A percentile compares a stretch with the other conserved stretches of the same genome.
These are phyloP conservation scores for Augiades crinisus DNA, from an alignment of 2,888 invertebrate genomes.

Conservation along the genomic window DNA sequence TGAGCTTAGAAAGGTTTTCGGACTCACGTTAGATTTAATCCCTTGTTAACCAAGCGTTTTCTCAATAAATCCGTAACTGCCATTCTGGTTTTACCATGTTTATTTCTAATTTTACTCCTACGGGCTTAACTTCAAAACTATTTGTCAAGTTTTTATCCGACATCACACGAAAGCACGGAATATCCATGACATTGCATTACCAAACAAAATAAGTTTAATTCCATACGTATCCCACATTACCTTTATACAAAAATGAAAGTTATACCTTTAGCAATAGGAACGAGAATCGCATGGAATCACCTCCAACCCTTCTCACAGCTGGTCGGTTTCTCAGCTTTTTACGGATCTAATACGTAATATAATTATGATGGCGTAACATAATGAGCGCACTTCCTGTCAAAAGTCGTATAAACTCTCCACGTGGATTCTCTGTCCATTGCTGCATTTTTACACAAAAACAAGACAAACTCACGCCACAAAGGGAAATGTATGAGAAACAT, in stretches of 20 bases:
- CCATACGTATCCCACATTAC: background rate
- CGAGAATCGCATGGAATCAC: slow-evolving; percentile 11
- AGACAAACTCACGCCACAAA: background rate
- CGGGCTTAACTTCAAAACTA: background rate
- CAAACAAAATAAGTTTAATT: slow-evolving; percentile 8
- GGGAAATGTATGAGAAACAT: slow-evolving; percentile 16
- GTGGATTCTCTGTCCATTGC: slow-evolving; percentile 3
- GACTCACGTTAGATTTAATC: no score
- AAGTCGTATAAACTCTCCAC: slow-evolving; percentile 25
- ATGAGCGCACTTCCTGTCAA: slow-evolving; percentile 36
- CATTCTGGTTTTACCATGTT: no score
- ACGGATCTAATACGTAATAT: slow-evolving; percentile 43
- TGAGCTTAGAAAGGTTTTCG: no score
- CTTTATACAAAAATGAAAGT: slow-evolving; percentile 2
- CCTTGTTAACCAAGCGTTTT: no score
- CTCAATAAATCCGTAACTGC: no score
- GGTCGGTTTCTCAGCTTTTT: slow-evolving; percentile 37
- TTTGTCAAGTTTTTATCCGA: slow-evolving; percentile 7
- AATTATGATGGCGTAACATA: slow-evolving; percentile 37
- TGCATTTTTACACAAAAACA: background rate
- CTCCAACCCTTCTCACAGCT: slow-evolving; percentile 33
- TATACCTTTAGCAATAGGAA: background rate
- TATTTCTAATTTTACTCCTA: no score
- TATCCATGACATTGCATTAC: slow-evolving; percentile 23
- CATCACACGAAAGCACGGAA: slow-evolving; percentile 6